Base-by-base conservation (phyloP, 2,113 vertebrate species). In the Zosterops hypoxanthus region DNA sequence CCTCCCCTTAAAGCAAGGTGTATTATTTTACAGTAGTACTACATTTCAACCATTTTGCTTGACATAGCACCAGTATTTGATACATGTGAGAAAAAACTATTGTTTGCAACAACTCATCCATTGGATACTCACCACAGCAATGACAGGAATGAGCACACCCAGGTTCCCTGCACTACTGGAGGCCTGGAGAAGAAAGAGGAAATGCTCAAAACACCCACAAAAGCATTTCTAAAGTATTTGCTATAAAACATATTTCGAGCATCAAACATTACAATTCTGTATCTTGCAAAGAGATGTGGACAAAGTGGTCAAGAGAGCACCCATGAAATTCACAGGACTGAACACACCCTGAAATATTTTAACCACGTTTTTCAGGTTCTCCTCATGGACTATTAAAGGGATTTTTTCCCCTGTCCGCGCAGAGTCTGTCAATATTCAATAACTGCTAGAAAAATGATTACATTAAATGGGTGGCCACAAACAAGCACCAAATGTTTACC, bases 141-240 rank as follows among this genome's bases (percentile, higher is more conserved):
- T 99, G 28, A 99, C 99, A 66, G 99, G 99, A 94, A 99, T 99
- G 53, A 99, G 99, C 55, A 99, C 99, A 39, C 99, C 99, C 70
- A 99, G 98, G 97, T 99, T 99, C 17, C 99, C 99, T 12, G 99
- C 99, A 2, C 99, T 99, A 83, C 99, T 99, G 24, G 99, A 99
- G 57, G 99, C 99, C 99, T 99, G 82, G 13, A 92, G 94, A 81
- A 86, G 57, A 87, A 97, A 60, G 97, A 72, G 31, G 15, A 44
- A 52, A 6, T n/a, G 20, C 64, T 28, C 56, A 70, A 82, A 86
- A 60, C n/a, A 55, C 13, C 39, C 26, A 50, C 17, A 70, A 77
- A 56, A 81, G 10, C 23, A 78, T 55, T 75, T 86, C n/a, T 64
- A 6, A 90, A 90, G 34, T 26, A 64, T 34, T 42, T 71, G 31